These are phyloP conservation scores for Ameiurus melas DNA, from an alignment of 2,113 vertebrate species.

Conservation along the genomic window DNA sequence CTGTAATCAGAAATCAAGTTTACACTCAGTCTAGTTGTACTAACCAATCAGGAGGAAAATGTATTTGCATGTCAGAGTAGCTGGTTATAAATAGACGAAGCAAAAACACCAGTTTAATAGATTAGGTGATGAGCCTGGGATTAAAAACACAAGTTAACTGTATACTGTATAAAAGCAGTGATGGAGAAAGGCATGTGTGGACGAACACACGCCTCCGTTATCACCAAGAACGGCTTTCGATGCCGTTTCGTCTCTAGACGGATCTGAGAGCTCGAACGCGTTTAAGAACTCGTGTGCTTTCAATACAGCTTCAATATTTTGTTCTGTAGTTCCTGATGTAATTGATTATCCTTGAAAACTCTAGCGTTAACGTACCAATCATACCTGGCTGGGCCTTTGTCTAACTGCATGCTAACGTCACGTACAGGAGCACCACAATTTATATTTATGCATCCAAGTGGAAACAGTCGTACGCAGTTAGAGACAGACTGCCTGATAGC, in stretches of 20 bases:
- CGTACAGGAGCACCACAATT: background rate
- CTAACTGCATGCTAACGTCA: background rate
- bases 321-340: background rate
- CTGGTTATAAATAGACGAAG: background rate
- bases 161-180: background rate
- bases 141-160: background rate
- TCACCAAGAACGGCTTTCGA: background rate
- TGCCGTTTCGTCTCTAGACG: background rate
- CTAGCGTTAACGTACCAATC: background rate
- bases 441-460: slow-evolving; percentile 1
- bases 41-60: background rate
- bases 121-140: background rate
- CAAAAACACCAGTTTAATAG: too few species aligned
- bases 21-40: background rate
- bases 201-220: background rate
- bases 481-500: slow-evolving; percentile 14
- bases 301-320: background rate
- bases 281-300: background rate
- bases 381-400: background rate
- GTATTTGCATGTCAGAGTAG: background rate
- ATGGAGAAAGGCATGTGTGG: too few species aligned
- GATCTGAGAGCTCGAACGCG: background rate
- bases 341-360: background rate
- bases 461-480: background rate
- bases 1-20: background rate